Base-by-base conservation (phyloP, 2,888 invertebrate species). In the Epirrhoe alternata region DNA sequence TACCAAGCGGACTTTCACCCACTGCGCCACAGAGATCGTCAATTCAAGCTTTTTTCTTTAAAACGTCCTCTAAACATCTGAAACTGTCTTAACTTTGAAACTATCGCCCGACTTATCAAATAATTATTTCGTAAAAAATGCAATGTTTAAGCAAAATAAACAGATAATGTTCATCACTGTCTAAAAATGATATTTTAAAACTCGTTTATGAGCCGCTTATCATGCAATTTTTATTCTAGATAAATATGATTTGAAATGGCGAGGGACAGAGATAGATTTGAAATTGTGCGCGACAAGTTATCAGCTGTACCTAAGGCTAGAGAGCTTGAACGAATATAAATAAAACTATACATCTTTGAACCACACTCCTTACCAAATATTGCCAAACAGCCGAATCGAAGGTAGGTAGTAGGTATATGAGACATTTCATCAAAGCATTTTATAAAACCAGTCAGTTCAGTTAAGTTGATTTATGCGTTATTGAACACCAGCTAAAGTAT, bases 101-200 rank as follows among this genome's bases (percentile, higher is more conserved):
- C 24, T 42, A 55, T 58, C 55, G 42, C 17, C 5, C 58, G 50
- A 24, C 42, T 47, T 49, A 47, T 51, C 31, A 49, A 53, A 31
- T 61, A 57, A 57, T 49, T n/a, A 62, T 45, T 62, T 59, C 24
- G 51, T 66, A 54, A 55, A 58, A 66, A 59, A 53, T 33, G 31
- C 24, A 53, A 16, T 50, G 58, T 49, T 42, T 55, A 51, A 58
- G 45, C 33, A 38, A 38, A 35, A 63, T 47, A 62, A 73, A 42
- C 54, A 58, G 61, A 58, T 74, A 77, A 65, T 75, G 68, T 75
- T 69, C 69, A 61, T 76, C 71, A 76, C 72, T 77, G 73, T 77
- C 76, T 12, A 76, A 57, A 77, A 79, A 81, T 81, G 73, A 71
- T 72, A 77, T 79, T 83, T 81, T 78, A 76, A 75, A 77, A 79